Conservation (phyloP, 2,113 vertebrate species). For the Microtus pennsylvanicus region DNA sequence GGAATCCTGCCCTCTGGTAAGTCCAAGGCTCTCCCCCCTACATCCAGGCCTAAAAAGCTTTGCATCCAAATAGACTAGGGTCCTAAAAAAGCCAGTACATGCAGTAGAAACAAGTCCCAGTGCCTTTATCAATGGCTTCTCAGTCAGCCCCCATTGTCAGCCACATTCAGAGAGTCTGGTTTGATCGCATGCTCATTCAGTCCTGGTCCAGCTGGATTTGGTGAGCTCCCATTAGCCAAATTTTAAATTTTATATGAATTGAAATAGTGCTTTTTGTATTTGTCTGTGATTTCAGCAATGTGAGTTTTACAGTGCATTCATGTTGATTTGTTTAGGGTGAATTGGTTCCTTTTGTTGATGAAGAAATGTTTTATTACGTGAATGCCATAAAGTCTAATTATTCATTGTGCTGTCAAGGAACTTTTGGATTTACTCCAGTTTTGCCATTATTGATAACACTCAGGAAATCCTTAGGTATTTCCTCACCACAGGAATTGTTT, state of each 20-base stretch:
- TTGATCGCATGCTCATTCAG: too few relatives aligned
- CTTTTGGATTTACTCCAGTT: constrained; percentile 6
- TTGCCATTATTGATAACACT: neutral
- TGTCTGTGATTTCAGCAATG: constrained; percentile 2
- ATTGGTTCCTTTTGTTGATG: constrained; percentile 37
- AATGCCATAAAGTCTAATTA: constrained; percentile 6
- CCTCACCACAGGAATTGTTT: neutral
- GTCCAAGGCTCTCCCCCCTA: too few relatives aligned
- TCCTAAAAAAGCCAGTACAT: too few relatives aligned
- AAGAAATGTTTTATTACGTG: neutral
- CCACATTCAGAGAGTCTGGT: too few relatives aligned
- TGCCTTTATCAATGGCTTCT: too few relatives aligned
- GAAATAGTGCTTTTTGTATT: neutral
- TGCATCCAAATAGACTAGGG: too few relatives aligned
- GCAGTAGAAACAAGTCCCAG: too few relatives aligned
- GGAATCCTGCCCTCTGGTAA: too few relatives aligned
- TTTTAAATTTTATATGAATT: neutral
- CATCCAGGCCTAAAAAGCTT: too few relatives aligned
- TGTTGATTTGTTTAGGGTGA: constrained; percentile 1
- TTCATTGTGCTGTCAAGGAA: neutral
- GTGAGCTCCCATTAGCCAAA: too few relatives aligned
- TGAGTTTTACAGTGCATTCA: constrained; percentile 36
- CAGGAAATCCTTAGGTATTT: constrained; percentile 40
- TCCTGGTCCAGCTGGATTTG: neutral
- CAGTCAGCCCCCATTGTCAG: too few relatives aligned